Evolutionary conservation across 2,797 vertebrate species (phyloP).

Genomic region (Staurois parvus): DNA sequence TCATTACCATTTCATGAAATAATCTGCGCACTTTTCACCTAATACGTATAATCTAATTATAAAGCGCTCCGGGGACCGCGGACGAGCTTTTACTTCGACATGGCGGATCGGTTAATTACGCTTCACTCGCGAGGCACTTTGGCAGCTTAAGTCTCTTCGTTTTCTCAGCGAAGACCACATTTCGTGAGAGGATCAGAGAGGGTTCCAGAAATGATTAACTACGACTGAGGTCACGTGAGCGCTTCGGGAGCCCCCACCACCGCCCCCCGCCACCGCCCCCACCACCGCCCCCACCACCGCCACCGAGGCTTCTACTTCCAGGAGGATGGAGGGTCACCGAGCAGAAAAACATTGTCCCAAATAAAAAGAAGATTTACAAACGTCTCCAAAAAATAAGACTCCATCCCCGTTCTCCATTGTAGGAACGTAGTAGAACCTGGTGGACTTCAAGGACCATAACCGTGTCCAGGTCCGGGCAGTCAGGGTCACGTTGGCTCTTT

Average conservation of each 20-base stretch:
- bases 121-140: slow-evolving; percentile 30
- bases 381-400: too few relatives aligned
- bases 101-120: slow-evolving; percentile 55
- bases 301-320: too few relatives aligned
- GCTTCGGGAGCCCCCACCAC: neutral
- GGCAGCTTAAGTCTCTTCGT: slow-evolving; percentile 35
- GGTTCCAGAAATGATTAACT: slow-evolving; percentile 15
- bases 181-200: slow-evolving; percentile 19
- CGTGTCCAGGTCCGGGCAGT: too few relatives aligned
- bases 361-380: too few relatives aligned
- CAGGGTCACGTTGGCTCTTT: too few relatives aligned
- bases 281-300: too few relatives aligned
- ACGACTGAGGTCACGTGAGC: slow-evolving; percentile 9
- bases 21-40: slow-evolving; percentile 60
- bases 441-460: too few relatives aligned
- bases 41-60: slow-evolving; percentile 60
- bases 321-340: too few relatives aligned
- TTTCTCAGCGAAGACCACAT: slow-evolving; percentile 26
- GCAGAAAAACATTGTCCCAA: too few relatives aligned
- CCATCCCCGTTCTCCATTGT: too few relatives aligned
- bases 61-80: slow-evolving; percentile 49
- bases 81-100: slow-evolving; percentile 51
- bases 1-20: slow-evolving; percentile 60
- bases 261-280: too few relatives aligned
- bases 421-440: too few relatives aligned